phyloP scores from a whole-genome alignment of 2,797 vertebrate genomes.

The Scomberomorus guttatus region DNA sequence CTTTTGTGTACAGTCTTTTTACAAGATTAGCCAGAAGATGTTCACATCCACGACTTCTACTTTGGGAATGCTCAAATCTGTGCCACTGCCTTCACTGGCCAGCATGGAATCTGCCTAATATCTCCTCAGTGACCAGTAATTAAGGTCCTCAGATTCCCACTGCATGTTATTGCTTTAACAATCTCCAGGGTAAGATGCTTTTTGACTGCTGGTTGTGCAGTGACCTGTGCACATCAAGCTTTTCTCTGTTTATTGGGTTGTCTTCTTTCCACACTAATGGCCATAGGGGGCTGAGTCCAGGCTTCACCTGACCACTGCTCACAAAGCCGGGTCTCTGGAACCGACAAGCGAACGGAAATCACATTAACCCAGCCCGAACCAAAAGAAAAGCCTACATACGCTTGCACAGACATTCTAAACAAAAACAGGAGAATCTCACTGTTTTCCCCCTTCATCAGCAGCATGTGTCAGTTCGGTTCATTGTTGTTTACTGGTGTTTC shows the following conservation, averaged over 20 bases:
- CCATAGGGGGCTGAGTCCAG: constrained; percentile 84
- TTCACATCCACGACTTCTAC: constrained; percentile 54
- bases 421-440: constrained; percentile 75
- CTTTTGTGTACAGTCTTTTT: constrained; percentile 41
- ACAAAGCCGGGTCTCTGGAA: constrained; percentile 84
- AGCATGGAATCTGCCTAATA: constrained; percentile 50
- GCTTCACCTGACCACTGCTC: constrained; percentile 88
- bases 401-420: constrained; percentile 74
- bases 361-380: constrained; percentile 85
- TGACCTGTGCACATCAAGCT: constrained; percentile 88
- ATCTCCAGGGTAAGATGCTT: constrained; percentile 79
- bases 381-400: constrained; percentile 76
- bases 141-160: constrained; percentile 74
- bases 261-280: constrained; percentile 89
- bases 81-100: constrained; percentile 27
- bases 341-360: constrained; percentile 89
- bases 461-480: constrained; percentile 83
- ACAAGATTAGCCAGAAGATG: constrained; percentile 50
- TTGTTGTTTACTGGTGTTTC: constrained; percentile 82
- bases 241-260: constrained; percentile 85
- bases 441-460: constrained; percentile 79
- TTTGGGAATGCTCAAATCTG: constrained; percentile 45
- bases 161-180: constrained; percentile 75
- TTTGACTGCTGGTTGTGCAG: constrained; percentile 88
- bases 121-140: constrained; percentile 79